phyloP scores from a whole-genome alignment of 2,888 invertebrate genomes.

The Standfussiana lucernea region DNA sequence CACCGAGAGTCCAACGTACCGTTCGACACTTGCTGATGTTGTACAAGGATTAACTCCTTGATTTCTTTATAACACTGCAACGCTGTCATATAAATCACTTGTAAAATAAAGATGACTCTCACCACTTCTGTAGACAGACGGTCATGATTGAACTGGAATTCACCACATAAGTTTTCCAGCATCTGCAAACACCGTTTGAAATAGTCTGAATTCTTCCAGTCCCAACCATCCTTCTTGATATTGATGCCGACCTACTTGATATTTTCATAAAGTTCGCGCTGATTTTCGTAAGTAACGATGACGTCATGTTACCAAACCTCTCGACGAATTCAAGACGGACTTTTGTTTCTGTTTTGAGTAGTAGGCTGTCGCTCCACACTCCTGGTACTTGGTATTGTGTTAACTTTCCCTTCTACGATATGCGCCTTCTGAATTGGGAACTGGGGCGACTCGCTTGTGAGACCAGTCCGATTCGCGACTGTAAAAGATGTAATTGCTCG shows the following conservation, averaged over 20 bases:
- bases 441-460: no score
- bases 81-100: neutral
- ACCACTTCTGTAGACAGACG: slow-evolving; percentile 7
- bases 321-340: no score
- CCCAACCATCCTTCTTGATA: slow-evolving; percentile 21
- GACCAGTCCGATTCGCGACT: no score
- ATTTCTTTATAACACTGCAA: slow-evolving; percentile 6
- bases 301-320: no score
- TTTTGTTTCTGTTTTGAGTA: no score
- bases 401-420: no score
- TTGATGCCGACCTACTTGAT: neutral
- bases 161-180: slow-evolving; percentile 9
- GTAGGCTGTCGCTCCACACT: no score
- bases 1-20: neutral
- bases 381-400: no score
- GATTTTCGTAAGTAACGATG: no score
- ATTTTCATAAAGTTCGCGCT: no score
- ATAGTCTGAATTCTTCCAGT: slow-evolving; percentile 20
- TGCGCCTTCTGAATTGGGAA: no score
- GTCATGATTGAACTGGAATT: slow-evolving; percentile 19
- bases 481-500: no score
- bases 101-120: neutral
- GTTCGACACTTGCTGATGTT: neutral
- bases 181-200: slow-evolving; percentile 17
- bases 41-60: slow-evolving; percentile 9